These are phyloP conservation scores for Euproctis similis DNA, from an alignment of 2,888 invertebrate species.

Conservation along the genomic window DNA sequence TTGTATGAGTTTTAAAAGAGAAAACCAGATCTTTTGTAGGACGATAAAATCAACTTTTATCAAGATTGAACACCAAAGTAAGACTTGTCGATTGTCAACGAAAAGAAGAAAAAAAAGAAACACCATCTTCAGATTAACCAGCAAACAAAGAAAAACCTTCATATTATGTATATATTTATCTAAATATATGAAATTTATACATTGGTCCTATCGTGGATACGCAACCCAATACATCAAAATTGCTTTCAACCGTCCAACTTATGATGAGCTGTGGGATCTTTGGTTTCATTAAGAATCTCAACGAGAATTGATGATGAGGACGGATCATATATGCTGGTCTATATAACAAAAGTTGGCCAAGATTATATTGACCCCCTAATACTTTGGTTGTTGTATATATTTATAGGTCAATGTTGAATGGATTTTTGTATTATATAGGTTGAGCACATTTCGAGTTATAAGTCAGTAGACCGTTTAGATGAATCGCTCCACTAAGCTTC, in stretches of 20 bases:
- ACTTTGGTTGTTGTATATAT: conserved; percentile 11
- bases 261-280: conserved; percentile 21
- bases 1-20: no score
- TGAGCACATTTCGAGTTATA: conserved; percentile 61
- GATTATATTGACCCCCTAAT: conserved; percentile 21
- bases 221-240: conserved; percentile 39
- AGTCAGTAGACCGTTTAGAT: conserved; percentile 56
- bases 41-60: no score
- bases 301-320: conserved; percentile 12
- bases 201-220: conserved; percentile 34
- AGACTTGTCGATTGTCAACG: no score
- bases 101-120: background rate
- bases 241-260: conserved; percentile 26
- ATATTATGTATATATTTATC: no score
- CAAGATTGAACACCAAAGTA: no score
- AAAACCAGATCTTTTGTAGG: no score
- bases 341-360: conserved; percentile 29
- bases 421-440: conserved; percentile 41
- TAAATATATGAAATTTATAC: conserved; percentile 35
- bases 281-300: conserved; percentile 17
- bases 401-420: conserved; percentile 24
- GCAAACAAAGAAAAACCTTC: conserved; percentile 19
- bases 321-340: conserved; percentile 29
- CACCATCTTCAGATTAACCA: conserved; percentile 4
- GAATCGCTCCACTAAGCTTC: conserved; percentile 52